phyloP scores from a whole-genome alignment of 35 echinoderm and acorn worm genomes.

The Ophiothrix spiculata region DNA sequence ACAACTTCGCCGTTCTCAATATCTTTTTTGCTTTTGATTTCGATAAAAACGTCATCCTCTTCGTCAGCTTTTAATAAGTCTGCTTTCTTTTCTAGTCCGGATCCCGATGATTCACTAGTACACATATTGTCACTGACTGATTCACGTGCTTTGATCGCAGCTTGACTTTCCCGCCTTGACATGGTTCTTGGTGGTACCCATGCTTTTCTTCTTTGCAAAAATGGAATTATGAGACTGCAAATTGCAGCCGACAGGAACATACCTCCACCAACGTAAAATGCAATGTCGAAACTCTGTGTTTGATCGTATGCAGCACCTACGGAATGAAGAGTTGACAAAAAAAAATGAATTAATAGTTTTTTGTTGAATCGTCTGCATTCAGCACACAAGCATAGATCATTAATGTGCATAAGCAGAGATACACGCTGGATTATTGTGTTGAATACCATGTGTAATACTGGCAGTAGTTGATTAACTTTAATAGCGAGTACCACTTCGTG shows the following conservation, averaged over 20 bases:
- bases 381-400: too few species aligned
- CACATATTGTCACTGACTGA: conserved; percentile 15
- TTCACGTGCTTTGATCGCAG: neutral
- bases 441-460: too few species aligned
- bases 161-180: conserved; percentile 22
- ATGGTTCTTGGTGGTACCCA: conserved; percentile 62
- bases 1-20: neutral
- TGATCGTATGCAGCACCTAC: conserved; percentile 82
- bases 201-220: conserved; percentile 48
- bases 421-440: too few species aligned
- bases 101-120: neutral
- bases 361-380: too few species aligned
- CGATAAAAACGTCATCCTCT: neutral
- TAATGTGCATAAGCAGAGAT: too few species aligned
- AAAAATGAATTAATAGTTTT: too few species aligned
- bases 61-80: neutral
- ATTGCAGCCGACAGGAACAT: conserved; percentile 58
- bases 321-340: too few species aligned
- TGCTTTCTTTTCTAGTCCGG: neutral
- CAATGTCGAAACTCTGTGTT: conserved; percentile 76
- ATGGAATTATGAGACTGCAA: conserved; percentile 56
- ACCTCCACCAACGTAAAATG: conserved; percentile 82
- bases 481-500: too few species aligned
- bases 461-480: too few species aligned
- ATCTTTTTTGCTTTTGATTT: neutral